Conservation (phyloP, 2,797 vertebrate species). For the Poeciliopsis turneri region DNA sequence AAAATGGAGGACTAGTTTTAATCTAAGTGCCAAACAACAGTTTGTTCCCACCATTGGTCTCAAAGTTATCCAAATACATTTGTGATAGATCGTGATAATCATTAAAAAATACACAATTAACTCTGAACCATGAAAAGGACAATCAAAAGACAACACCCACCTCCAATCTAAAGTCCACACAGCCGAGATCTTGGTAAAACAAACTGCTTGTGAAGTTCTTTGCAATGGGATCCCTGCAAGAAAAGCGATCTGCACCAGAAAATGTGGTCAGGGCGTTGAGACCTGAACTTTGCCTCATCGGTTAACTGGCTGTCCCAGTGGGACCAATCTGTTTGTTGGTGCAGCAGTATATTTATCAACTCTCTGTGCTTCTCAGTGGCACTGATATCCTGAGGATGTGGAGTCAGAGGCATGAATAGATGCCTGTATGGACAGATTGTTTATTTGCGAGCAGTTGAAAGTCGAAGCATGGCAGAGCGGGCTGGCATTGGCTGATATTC, state of each 20-base stretch:
- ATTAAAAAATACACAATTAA: slow-evolving; percentile 2
- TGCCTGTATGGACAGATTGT: slow-evolving; percentile 46
- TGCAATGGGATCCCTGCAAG: neutral
- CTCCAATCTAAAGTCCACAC: neutral
- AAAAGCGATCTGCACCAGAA: slow-evolving; percentile 16
- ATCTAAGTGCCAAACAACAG: neutral
- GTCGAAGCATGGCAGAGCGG: slow-evolving; percentile 47
- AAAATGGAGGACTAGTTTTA: neutral
- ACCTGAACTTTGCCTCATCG: slow-evolving; percentile 38
- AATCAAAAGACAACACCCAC: neutral
- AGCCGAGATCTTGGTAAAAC: neutral
- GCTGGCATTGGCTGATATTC: slow-evolving; percentile 60
- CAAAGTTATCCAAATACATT: neutral
- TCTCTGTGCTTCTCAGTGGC: slow-evolving; percentile 56
- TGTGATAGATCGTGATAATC: neutral
- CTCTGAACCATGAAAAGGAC: slow-evolving; percentile 3
- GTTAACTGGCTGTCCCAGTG: slow-evolving; percentile 45
- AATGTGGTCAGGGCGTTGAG: slow-evolving; percentile 12
- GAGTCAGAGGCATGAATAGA: slow-evolving; percentile 34
- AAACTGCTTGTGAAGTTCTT: slow-evolving; percentile 15
- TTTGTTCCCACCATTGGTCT: neutral
- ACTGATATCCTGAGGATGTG: slow-evolving; percentile 56
- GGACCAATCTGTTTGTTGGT: slow-evolving; percentile 70
- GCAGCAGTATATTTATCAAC: slow-evolving; percentile 67
- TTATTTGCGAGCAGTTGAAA: slow-evolving; percentile 57